A percentile compares a stretch with the other conserved stretches of the same genome.
Conservation (phyloP, 2,113 vertebrate genomes). For the Barbus barbus region DNA sequence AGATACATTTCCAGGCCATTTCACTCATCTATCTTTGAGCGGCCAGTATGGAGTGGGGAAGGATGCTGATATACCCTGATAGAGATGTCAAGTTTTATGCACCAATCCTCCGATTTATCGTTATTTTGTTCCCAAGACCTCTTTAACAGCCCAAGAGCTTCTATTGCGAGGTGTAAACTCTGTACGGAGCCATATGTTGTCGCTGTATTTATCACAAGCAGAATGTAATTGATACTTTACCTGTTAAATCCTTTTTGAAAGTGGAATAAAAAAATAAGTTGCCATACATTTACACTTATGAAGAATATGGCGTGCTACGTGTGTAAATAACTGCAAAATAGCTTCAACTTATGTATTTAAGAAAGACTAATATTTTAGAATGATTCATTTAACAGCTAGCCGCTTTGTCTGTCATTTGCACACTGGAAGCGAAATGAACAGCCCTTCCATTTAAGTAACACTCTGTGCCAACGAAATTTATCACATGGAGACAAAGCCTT, state of each 20-base stretch:
- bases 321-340: neutral
- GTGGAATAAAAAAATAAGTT: neutral
- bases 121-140: slow-evolving; percentile 99
- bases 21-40: slow-evolving; percentile 99
- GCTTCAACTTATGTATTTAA: neutral
- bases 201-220: slow-evolving; percentile 29
- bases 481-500: slow-evolving; percentile 70
- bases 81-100: slow-evolving; percentile 99
- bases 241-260: neutral
- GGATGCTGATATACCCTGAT: slow-evolving; percentile 99
- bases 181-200: slow-evolving; percentile 60
- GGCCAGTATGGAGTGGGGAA: slow-evolving; percentile 92
- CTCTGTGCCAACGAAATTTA: slow-evolving; percentile 61
- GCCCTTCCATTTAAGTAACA: slow-evolving; percentile 58
- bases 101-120: slow-evolving; percentile 97
- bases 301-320: neutral
- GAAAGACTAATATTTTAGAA: neutral
- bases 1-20: slow-evolving; percentile 99
- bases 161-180: slow-evolving; percentile 94
- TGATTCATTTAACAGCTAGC: neutral
- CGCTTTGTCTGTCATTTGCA: neutral
- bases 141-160: slow-evolving; percentile 77
- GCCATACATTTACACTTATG: neutral
- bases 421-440: neutral
- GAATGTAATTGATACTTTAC: slow-evolving; percentile 17